Evolutionary conservation across 2,797 vertebrate genomes (phyloP).

Genomic region (Rhinichthys osculus): DNA sequence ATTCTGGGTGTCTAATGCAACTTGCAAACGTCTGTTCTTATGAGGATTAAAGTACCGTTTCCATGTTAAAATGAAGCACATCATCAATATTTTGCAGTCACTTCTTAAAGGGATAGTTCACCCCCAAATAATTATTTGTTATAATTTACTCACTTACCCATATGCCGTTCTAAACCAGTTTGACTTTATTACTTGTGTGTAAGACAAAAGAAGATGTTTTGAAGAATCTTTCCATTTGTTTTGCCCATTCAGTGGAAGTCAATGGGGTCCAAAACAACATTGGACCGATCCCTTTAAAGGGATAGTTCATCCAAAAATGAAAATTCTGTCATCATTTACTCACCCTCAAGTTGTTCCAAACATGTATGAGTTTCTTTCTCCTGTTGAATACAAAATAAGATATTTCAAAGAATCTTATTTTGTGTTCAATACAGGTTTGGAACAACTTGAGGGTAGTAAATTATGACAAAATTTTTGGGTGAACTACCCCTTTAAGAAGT

Average conservation of each 20-base stretch:
- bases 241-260: background rate
- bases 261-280: background rate
- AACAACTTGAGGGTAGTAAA: background rate
- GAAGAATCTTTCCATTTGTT: background rate
- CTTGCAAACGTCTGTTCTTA: conserved; percentile 34
- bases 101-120: background rate
- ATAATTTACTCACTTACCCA: background rate
- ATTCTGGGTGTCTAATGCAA: conserved; percentile 36
- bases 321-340: too few species aligned
- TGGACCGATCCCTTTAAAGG: too few species aligned
- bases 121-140: too few species aligned
- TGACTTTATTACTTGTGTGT: background rate
- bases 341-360: too few species aligned
- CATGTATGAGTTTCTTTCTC: background rate
- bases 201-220: background rate
- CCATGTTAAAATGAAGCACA: conserved; percentile 6
- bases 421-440: background rate
- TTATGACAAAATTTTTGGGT: background rate
- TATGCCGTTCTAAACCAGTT: background rate
- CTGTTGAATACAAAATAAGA: background rate
- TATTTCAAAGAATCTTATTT: too few species aligned
- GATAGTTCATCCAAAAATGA: too few species aligned
- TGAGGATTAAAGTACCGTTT: conserved; percentile 33
- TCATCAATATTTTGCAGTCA: background rate
- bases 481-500: background rate